Evolutionary conservation across 2,797 vertebrate species (phyloP), one percentile per base, ranked within the genome.

Genomic region (Trichosurus vulpecula): DNA sequence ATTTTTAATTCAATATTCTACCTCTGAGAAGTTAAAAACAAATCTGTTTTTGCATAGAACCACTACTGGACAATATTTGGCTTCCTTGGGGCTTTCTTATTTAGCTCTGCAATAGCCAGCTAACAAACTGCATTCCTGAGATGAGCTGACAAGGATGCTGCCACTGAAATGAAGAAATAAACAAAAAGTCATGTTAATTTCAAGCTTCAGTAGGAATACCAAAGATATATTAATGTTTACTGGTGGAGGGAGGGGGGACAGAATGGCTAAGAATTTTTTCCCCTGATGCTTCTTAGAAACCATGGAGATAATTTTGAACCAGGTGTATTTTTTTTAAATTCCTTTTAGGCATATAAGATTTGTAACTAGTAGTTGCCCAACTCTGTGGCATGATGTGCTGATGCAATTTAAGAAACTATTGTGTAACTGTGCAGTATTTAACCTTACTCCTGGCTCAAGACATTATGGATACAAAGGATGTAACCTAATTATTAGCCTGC

Each of bases 111-210:
- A 1, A 66, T 91, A 96, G 94, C 94, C 94, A 54, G 5, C 96
- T 94, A 97, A 95, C 95, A 94, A 91, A 94, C 94, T 61, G 9
- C 56, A 2, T 97, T 96, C 90, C 52, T 0, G 57, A 96, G 93
- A 92, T 55, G 92, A 97, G 97, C 98, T 97, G 90, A 93, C 92
- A 92, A 90, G 96, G 56, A 94, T 92, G n/a, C 54, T 87, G n/a
- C 94, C 92, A 41, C 0, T 1, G 97, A 96, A 98, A 94, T 57
- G 97, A 96, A 97, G 95, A 97, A 97, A 97, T 96, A 98, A 95
- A 97, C 95, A 96, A 97, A 93, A 97, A 96, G 95, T 94, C 92
- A 61, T 25, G 27, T 97, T 96, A 95, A 94, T 96, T 97, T 97
- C 91, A 95, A 96, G 93, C 96, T 94, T 93, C 87, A 97, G 96